These are phyloP conservation scores for Drosophila ironensis DNA, from an alignment of 1,140 invertebrate genomes.

Conservation along the genomic window DNA sequence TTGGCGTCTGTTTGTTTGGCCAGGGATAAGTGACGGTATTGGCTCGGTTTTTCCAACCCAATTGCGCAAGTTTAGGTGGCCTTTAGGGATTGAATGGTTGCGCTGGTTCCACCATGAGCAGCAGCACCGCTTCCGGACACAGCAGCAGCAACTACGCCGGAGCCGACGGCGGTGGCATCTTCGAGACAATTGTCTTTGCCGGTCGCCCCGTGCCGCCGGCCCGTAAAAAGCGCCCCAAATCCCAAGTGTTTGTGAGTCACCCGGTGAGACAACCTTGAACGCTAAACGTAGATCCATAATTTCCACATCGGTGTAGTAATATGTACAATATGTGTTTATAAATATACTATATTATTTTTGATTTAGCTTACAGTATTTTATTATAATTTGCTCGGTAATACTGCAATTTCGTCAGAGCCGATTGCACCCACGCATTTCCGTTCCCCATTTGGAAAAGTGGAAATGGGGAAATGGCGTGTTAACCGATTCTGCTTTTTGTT, in stretches of 20 bases:
- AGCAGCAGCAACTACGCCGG: conserved; percentile 62
- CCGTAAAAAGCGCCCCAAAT: conserved; percentile 73
- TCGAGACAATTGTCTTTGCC: conserved; percentile 59
- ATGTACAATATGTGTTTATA: conserved; percentile 39
- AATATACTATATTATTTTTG: conserved; percentile 12
- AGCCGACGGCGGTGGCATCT: conserved; percentile 47
- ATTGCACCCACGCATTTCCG: conserved; percentile 64
- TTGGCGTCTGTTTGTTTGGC: conserved; percentile 63
- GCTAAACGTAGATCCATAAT: conserved; percentile 3
- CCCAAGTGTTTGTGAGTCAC: conserved; percentile 70
- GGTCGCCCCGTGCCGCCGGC: conserved; percentile 67
- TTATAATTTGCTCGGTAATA: conserved; percentile 18
- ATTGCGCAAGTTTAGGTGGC: conserved; percentile 56
- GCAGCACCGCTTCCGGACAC: conserved; percentile 67
- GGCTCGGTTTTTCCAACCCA: conserved; percentile 2
- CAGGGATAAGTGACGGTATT: conserved; percentile 54
- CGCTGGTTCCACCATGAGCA: conserved; percentile 47
- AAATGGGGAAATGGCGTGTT: conserved; percentile 53
- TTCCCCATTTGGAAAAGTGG: conserved; percentile 36
- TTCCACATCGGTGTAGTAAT: conserved; percentile 50
- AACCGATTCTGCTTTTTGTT: conserved; percentile 2
- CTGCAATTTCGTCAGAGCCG: conserved; percentile 50
- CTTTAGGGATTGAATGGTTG: background rate
- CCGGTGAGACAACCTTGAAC: conserved; percentile 31
- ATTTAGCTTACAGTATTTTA: conserved; percentile 37